Conservation (phyloP, 1,140 invertebrate species). For the Dysdera silvatica region DNA sequence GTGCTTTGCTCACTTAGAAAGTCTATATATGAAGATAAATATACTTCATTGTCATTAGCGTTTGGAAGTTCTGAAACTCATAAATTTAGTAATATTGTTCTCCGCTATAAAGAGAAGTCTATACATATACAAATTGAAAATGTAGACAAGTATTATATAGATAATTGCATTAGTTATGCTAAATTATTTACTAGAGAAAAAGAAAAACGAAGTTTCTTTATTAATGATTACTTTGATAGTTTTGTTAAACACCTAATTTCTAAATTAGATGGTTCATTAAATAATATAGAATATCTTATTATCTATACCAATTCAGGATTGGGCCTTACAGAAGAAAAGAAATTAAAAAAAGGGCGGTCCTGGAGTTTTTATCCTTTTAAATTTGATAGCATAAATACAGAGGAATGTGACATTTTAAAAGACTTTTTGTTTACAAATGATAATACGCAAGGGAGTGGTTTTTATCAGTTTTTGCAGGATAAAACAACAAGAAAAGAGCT, state of each 20-base stretch:
- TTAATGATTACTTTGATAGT: constrained; percentile 17
- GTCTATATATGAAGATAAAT: constrained; percentile 14
- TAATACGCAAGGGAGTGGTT: not conserved
- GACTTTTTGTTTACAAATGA: constrained; percentile 11
- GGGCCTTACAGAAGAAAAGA: constrained; percentile 5
- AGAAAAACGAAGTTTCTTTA: not conserved
- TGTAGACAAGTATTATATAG: constrained; percentile 7
- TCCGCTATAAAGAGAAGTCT: constrained; percentile 6
- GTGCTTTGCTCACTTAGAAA: constrained; percentile 13
- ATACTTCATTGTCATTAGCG: not conserved
- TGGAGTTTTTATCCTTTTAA: constrained; percentile 14
- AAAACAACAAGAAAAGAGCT: constrained; percentile 13
- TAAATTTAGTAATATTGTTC: constrained; percentile 9
- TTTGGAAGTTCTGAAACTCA: constrained; percentile 8
- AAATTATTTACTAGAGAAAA: constrained; percentile 13
- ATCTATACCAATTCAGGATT: constrained; percentile 9
- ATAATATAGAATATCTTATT: constrained; percentile 8
- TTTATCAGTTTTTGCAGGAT: constrained; percentile 12
- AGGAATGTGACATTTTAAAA: constrained; percentile 12
- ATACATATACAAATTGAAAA: constrained; percentile 13
- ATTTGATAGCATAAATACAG: constrained; percentile 5
- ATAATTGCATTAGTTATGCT: not conserved
- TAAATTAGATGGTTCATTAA: not conserved
- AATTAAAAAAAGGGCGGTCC: constrained; percentile 9
- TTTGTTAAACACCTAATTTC: constrained; percentile 14